Evolutionary conservation across 2,888 invertebrate genomes (phyloP).

Genomic region (Cenopis cana): DNA sequence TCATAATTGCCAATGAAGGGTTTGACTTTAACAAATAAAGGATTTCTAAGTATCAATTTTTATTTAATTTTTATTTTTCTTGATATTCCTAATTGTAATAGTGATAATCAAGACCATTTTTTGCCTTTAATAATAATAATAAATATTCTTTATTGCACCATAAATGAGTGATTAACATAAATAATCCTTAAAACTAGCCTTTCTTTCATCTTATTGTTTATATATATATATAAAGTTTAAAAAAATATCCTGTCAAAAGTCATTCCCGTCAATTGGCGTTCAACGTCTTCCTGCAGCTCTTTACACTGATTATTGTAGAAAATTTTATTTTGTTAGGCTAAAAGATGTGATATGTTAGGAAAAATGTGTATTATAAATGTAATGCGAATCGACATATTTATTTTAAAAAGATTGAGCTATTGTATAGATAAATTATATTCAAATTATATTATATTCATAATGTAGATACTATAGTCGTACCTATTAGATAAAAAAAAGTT

Average conservation of each 20-base stretch:
- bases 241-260: constrained; percentile 35
- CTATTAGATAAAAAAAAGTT: constrained; percentile 51
- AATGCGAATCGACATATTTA: constrained; percentile 58
- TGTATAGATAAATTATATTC: constrained; percentile 61
- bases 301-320: constrained; percentile 84
- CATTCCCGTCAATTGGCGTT: constrained; percentile 65
- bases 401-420: constrained; percentile 70
- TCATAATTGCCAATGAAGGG: constrained; percentile 68
- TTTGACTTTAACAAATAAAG: constrained; percentile 44
- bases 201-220: not conserved
- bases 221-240: not conserved
- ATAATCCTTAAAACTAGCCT: too few species aligned
- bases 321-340: constrained; percentile 81
- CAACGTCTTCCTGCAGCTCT: constrained; percentile 85
- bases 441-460: constrained; percentile 60
- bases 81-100: not conserved
- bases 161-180: too few species aligned
- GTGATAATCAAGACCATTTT: too few species aligned
- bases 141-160: too few species aligned
- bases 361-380: constrained; percentile 65
- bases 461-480: constrained; percentile 61
- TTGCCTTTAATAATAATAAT: too few species aligned
- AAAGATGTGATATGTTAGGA: constrained; percentile 81
- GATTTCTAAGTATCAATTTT: not conserved
- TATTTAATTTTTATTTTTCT: not conserved